These are phyloP conservation scores for Rhynchophorus ferrugineus DNA, from an alignment of 1,140 invertebrate genomes.

Conservation along the genomic window DNA sequence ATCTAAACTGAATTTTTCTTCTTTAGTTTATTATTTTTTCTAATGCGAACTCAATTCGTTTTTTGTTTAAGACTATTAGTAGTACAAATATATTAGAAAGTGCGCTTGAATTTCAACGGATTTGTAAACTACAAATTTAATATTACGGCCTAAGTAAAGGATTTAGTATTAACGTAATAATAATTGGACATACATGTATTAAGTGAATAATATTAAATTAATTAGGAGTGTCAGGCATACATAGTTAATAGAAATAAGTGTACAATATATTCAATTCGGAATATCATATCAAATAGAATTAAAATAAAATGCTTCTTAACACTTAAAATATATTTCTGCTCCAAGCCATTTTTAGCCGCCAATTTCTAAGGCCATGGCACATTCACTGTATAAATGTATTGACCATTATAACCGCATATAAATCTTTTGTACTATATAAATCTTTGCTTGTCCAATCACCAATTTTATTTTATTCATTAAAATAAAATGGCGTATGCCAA, in stretches of 20 bases:
- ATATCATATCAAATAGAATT: constrained; percentile 2
- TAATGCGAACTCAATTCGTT: too few relatives aligned
- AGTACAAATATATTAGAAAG: too few relatives aligned
- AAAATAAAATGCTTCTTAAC: not conserved
- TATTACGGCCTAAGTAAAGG: not conserved
- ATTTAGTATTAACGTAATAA: not conserved
- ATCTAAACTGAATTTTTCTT: too few relatives aligned
- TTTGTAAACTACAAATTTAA: too few relatives aligned
- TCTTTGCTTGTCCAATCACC: too few relatives aligned
- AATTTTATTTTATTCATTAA: too few relatives aligned
- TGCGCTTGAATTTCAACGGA: not conserved
- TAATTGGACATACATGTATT: not conserved
- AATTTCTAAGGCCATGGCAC: constrained; percentile 2
- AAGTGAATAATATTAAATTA: not conserved
- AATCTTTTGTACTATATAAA: too few relatives aligned
- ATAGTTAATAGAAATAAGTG: constrained; percentile 2
- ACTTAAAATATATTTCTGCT: not conserved
- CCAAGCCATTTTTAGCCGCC: not conserved
- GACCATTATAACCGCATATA: too few relatives aligned
- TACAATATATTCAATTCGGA: not conserved
- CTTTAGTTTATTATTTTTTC: too few relatives aligned
- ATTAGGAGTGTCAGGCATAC: constrained; percentile 2
- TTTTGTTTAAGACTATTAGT: too few relatives aligned
- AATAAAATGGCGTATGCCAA: too few relatives aligned
- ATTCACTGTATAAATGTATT: too few relatives aligned